Percentiles rank a stretch among this genome's conserved stretches.
These are phyloP conservation scores for Pyrocoelia pectoralis DNA, from an alignment of 2,888 invertebrate species.

Conservation along the genomic window DNA sequence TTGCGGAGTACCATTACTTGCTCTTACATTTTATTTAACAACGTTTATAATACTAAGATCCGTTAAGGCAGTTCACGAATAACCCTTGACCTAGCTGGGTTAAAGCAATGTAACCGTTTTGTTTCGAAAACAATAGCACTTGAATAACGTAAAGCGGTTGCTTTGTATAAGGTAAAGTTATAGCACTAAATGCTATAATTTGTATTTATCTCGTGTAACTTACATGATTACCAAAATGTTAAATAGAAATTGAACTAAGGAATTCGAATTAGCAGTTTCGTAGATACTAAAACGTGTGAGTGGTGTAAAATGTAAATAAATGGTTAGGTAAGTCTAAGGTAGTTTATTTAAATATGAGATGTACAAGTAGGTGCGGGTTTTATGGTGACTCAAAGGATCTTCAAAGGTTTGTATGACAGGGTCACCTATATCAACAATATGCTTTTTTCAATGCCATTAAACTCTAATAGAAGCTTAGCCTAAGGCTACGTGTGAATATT, in stretches of 20 bases:
- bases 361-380: background rate
- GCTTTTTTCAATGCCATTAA: background rate
- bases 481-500: background rate
- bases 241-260: background rate
- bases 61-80: background rate
- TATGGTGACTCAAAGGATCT: background rate
- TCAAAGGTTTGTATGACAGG: background rate
- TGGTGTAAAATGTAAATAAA: background rate
- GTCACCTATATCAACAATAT: background rate
- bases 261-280: background rate
- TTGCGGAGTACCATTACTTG: background rate
- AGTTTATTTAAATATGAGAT: background rate
- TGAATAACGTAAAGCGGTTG: background rate
- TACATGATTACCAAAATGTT: background rate
- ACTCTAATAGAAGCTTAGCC: background rate
- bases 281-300: background rate
- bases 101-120: background rate
- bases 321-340: too few species aligned
- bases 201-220: background rate
- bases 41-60: background rate
- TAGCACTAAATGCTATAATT: background rate
- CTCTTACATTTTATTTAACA: background rate
- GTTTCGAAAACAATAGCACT: background rate
- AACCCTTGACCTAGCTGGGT: background rate
- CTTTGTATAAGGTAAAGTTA: background rate